Base-by-base conservation (phyloP, 2,797 vertebrate species). In the Nannoperca obscura region DNA sequence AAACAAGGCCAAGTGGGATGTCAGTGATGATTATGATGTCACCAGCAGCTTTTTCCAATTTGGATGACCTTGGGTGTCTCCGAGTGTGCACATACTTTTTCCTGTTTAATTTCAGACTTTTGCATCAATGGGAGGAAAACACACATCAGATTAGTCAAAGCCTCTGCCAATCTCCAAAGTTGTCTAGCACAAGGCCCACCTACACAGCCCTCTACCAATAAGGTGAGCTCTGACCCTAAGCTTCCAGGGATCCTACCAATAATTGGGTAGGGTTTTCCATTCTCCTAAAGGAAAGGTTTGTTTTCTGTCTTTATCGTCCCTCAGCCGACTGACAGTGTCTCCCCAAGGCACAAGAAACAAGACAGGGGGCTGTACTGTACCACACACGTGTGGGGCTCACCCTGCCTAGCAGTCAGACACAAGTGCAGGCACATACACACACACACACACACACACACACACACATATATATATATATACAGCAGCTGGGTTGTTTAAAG, bases 401-500 rank as follows among this genome's bases (percentile, higher is more conserved):
- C 79, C 83, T 74, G 60, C 66, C 61, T 83, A 22, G 0, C 65
- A 79, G 78, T 64, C 57, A 66, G 10, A 86, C 70, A 65, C 76
- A 76, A 34, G 58, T 54, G 78, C 64, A 57, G 15, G 15, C 59
- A 57, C 44, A 74, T 46, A 60, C 76, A 38, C 68, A 74, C 52
- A 78, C 24, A 74, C 38, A 78, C 17, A 69, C 34, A 70, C 22
- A 40, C 40, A 63, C 36, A 65, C 20, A 55, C 38, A 61, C 47
- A 60, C 58, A 79, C 46, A 58, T 53, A 42, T 27, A 69, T 24
- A 58, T 42, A 60, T 53, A 79, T 46, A 58, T 53, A 84, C 81
- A 89, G 88, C 95, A 96, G 94, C 94, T 96, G 95, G 94, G 89
- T 93, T 78, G 93, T 96, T 96, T 94, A 96, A 96, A 95, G 86